phyloP scores from a whole-genome alignment of 1,140 invertebrate genomes.

The Diabrotica virgifera region DNA sequence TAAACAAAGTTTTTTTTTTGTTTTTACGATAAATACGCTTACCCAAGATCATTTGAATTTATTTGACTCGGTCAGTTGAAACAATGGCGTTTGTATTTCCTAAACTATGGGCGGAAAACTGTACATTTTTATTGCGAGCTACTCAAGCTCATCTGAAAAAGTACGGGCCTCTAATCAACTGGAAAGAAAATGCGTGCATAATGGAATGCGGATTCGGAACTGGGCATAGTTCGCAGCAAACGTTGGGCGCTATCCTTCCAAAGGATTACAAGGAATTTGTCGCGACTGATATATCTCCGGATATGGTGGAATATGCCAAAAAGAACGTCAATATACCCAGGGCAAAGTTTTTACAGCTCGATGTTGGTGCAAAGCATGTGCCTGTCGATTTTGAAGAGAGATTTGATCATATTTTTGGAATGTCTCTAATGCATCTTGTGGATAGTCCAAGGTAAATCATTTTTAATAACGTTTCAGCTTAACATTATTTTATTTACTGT shows the following conservation, averaged over 20 bases:
- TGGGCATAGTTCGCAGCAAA: background rate
- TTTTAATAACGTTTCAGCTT: too few species aligned
- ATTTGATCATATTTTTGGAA: conserved; percentile 4
- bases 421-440: background rate
- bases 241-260: background rate
- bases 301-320: conserved; percentile 1
- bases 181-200: background rate
- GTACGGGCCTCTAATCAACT: background rate
- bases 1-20: too few species aligned
- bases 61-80: too few species aligned
- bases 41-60: too few species aligned
- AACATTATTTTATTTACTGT: too few species aligned
- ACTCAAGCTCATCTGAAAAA: too few species aligned
- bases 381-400: background rate
- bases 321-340: background rate
- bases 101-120: too few species aligned
- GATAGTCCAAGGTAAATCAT: background rate
- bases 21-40: too few species aligned
- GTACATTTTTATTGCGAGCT: too few species aligned
- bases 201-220: background rate
- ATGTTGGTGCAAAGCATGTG: background rate
- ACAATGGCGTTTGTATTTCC: too few species aligned
- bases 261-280: background rate
- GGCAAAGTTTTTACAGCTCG: background rate
- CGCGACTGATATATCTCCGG: background rate